Percentiles rank a stretch among this genome's conserved stretches.
Conservation (phyloP, 2,888 invertebrate species). For the Kryphioiulus occultus region DNA sequence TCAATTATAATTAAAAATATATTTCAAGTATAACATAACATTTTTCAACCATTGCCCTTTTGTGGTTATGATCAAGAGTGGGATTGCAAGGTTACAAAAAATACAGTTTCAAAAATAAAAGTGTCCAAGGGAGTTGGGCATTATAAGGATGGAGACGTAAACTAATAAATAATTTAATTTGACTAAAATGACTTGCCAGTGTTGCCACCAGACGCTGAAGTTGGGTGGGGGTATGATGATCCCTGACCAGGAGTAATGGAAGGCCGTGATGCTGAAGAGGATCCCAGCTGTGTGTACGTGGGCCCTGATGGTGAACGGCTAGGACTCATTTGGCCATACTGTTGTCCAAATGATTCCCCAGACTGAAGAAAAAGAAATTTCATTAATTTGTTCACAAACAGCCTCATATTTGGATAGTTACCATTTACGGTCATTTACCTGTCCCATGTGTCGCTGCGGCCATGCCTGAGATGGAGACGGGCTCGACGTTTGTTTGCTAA, state of each 20-base stretch:
- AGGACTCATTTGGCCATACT: constrained; percentile 54
- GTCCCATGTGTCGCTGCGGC: constrained; percentile 66
- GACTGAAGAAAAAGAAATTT: constrained; percentile 42
- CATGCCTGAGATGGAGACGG: constrained; percentile 75
- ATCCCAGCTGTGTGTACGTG: constrained; percentile 54
- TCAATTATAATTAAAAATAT: too few relatives aligned
- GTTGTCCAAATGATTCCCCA: constrained; percentile 53
- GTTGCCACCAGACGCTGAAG: constrained; percentile 50
- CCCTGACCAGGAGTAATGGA: constrained; percentile 51
- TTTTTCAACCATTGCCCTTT: too few relatives aligned
- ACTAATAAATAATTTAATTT: neutral
- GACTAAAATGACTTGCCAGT: constrained; percentile 44
- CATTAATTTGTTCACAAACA: neutral
- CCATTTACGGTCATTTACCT: constrained; percentile 62
- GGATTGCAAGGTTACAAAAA: too few relatives aligned
- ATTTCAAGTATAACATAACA: too few relatives aligned
- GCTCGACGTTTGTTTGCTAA: constrained; percentile 74
- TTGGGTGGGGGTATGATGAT: constrained; percentile 51
- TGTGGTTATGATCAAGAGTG: too few relatives aligned
- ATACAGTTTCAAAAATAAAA: too few relatives aligned
- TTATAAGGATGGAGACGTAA: neutral
- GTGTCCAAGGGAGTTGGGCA: too few relatives aligned
- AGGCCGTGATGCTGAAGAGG: constrained; percentile 49
- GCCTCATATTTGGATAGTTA: neutral
- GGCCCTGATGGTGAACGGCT: constrained; percentile 54